Evolutionary conservation across 2,797 vertebrate genomes (phyloP), one percentile per base, ranked within the genome.

Genomic region (Dallia pectoralis): DNA sequence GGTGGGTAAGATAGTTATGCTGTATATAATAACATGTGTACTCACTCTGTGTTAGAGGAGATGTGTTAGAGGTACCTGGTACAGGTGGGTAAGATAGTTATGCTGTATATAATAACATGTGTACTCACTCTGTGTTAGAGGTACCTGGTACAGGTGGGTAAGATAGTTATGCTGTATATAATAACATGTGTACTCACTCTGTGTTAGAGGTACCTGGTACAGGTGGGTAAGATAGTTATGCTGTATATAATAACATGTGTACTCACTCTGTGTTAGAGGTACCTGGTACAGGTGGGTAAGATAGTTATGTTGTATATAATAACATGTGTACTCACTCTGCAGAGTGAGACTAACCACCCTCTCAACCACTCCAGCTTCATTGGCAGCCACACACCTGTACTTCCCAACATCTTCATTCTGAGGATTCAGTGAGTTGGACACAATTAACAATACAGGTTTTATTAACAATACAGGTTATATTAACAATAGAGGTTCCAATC

Each of bases 361-460:
- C 78, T 98, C 95, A 77, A 95, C 94, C 40, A 92, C 90, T 0
- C 97, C 98, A 0, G 94, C 98, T 0, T 98, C 97, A 0, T 99
- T 99, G 72, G 95, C 93, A 8, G 97, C 98, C 70, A 98, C 90
- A 0, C 98, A 99, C 29, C 94, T 93, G 75, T 99, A 99, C 87
- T 91, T 95, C 33, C 97, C 98, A 1, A 95, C 95, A 83, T 99
- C 98, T 90, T 98, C 97, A 61, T 92, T 94, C 97, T 99, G 76
- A 1, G 16, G 72, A 75, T n/a, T n/a, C n/a, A n/a, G n/a, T n/a
- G n/a, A n/a, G n/a, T n/a, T n/a, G n/a, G 18, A 62, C n/a, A 76
- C 25, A 22, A 29, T 7, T 69, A 29, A n/a, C n/a, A n/a, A n/a
- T n/a, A n/a, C n/a, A n/a, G n/a, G n/a, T n/a, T n/a, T n/a, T n/a